These are phyloP conservation scores for Macroramphosus scolopax DNA, from an alignment of 2,797 vertebrate genomes.

Conservation along the genomic window DNA sequence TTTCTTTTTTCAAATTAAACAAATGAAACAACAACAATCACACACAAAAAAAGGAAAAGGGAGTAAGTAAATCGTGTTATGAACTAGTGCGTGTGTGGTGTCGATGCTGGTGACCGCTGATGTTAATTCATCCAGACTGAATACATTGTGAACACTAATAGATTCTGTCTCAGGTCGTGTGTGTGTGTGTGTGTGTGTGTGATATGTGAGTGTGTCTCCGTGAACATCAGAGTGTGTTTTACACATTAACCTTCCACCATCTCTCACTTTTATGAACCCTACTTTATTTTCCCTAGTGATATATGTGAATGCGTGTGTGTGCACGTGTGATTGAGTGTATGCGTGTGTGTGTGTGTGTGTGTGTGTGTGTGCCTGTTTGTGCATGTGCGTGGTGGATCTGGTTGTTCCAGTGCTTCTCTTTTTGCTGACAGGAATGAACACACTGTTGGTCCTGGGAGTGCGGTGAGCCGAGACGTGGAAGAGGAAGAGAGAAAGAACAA, in stretches of 20 bases:
- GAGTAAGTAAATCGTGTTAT: constrained; percentile 23
- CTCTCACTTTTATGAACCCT: constrained; percentile 24
- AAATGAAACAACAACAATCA: constrained; percentile 7
- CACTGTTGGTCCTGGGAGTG: constrained; percentile 56
- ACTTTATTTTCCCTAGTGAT: constrained; percentile 19
- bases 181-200: constrained; percentile 46
- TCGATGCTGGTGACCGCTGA: constrained; percentile 48
- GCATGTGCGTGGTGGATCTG: constrained; percentile 26
- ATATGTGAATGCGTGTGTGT: constrained; percentile 6
- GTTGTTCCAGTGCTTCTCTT: constrained; percentile 62
- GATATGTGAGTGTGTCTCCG: constrained; percentile 21
- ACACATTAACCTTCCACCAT: constrained; percentile 29
- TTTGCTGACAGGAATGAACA: constrained; percentile 73
- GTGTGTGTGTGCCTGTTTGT: constrained; percentile 11
- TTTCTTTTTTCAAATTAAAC: no score
- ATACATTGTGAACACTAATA: constrained; percentile 61
- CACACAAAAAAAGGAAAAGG: constrained; percentile 11
- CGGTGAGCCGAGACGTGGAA: constrained; percentile 54
- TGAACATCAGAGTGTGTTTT: constrained; percentile 31
- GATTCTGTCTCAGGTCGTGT: constrained; percentile 57
- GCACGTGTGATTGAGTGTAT: background rate
- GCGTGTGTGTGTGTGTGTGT: constrained; percentile 6
- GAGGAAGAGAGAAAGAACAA: constrained; percentile 55
- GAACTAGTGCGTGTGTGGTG: constrained; percentile 36
- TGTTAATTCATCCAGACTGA: constrained; percentile 60